phyloP scores from a whole-genome alignment of 2,797 vertebrate genomes.

The Coccyzus lansbergi region DNA sequence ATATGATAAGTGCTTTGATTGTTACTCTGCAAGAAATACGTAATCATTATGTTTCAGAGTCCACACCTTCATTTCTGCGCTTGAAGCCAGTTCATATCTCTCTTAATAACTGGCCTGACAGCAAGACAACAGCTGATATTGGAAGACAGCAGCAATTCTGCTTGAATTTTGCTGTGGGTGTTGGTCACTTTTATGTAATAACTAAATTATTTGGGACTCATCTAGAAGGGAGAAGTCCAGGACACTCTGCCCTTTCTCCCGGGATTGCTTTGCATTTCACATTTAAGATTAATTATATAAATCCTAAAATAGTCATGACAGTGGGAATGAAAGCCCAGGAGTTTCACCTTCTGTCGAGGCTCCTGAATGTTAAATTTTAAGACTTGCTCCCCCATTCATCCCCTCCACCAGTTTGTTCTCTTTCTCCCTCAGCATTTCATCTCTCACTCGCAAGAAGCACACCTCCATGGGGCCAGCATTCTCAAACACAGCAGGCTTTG shows the following conservation, averaged over 20 bases:
- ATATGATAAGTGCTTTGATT: constrained; percentile 43
- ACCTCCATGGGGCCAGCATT: neutral
- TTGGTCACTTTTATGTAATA: constrained; percentile 11
- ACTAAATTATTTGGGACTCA: neutral
- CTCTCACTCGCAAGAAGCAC: neutral
- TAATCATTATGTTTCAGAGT: constrained; percentile 44
- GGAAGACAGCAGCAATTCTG: neutral
- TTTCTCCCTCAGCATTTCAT: neutral
- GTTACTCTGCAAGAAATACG: constrained; percentile 39
- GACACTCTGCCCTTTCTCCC: neutral
- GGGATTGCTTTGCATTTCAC: constrained; percentile 1
- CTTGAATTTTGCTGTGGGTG: neutral
- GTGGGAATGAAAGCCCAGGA: neutral
- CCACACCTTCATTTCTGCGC: constrained; percentile 46
- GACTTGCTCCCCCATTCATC: neutral
- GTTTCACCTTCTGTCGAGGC: neutral
- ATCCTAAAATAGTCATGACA: constrained; percentile 37
- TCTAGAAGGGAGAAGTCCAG: neutral
- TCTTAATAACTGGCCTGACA: neutral
- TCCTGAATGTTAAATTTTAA: neutral
- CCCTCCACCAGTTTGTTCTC: neutral
- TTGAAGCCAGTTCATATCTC: neutral
- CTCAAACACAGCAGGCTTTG: neutral
- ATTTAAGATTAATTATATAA: constrained; percentile 10
- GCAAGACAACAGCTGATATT: constrained; percentile 13